Conservation (phyloP, 2,888 invertebrate genomes). For the Meloe dianella region DNA sequence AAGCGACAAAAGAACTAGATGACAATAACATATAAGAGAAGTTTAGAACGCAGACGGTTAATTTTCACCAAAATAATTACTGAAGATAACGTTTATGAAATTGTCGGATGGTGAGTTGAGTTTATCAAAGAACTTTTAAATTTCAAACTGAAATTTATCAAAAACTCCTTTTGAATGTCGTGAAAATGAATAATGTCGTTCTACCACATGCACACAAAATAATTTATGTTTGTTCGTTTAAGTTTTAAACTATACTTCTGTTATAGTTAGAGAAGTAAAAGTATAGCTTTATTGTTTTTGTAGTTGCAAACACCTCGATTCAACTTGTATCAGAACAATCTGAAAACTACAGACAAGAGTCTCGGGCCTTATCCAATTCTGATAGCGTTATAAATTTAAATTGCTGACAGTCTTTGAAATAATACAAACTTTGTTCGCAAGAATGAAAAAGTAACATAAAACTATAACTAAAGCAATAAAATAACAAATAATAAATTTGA, state of each 20-base stretch:
- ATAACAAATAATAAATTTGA: neutral
- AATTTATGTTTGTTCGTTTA: constrained; percentile 15
- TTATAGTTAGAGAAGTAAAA: neutral
- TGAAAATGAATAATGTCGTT: neutral
- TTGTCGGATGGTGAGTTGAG: neutral
- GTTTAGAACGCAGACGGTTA: no score
- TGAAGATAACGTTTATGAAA: no score
- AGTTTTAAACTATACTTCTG: neutral
- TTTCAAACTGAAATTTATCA: neutral
- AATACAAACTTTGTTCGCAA: neutral
- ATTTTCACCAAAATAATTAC: no score
- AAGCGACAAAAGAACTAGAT: neutral
- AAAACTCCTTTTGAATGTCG: neutral
- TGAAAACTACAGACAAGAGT: neutral
- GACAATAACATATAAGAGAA: no score
- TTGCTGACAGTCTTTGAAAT: neutral
- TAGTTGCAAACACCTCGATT: neutral
- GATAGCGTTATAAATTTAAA: neutral
- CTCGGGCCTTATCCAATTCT: neutral
- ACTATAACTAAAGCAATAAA: neutral
- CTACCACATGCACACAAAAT: neutral
- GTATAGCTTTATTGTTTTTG: neutral
- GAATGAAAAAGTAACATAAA: neutral
- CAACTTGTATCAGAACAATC: neutral
- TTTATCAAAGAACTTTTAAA: neutral